Conservation (phyloP, 2,888 invertebrate species). For the Agriopis aurantiaria region DNA sequence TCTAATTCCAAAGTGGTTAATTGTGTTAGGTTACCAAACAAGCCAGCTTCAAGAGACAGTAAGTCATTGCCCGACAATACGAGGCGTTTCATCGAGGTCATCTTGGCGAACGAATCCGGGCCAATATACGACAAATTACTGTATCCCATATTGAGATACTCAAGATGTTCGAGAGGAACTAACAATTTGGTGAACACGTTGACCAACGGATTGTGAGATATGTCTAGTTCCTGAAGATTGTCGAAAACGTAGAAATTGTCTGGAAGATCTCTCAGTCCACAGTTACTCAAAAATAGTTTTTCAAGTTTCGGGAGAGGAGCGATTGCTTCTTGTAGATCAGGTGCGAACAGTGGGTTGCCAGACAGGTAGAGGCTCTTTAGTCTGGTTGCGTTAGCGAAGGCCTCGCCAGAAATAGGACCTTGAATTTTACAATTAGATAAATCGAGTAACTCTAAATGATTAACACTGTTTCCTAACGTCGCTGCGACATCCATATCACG, state of each 20-base stretch:
- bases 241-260: conserved; percentile 89
- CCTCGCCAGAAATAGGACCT: conserved; percentile 89
- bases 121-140: conserved; percentile 89
- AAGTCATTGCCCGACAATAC: conserved; percentile 90
- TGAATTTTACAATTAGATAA: conserved; percentile 89
- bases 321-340: conserved; percentile 89
- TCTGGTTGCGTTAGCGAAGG: conserved; percentile 89
- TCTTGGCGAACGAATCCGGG: conserved; percentile 89
- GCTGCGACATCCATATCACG: conserved; percentile 88
- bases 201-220: conserved; percentile 89
- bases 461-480: conserved; percentile 88
- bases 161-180: conserved; percentile 88
- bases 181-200: conserved; percentile 89
- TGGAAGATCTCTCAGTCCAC: conserved; percentile 88
- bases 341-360: conserved; percentile 89
- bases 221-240: conserved; percentile 89
- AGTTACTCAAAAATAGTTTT: conserved; percentile 89
- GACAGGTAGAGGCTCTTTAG: conserved; percentile 88
- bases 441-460: conserved; percentile 88
- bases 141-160: conserved; percentile 91
- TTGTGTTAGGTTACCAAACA: conserved; percentile 89
- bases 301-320: conserved; percentile 88
- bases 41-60: conserved; percentile 88
- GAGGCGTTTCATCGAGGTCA: conserved; percentile 88
- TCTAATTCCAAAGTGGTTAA: conserved; percentile 89